Evolutionary conservation across 2,113 vertebrate species (phyloP).

Genomic region (Xiphophorus couchianus): DNA sequence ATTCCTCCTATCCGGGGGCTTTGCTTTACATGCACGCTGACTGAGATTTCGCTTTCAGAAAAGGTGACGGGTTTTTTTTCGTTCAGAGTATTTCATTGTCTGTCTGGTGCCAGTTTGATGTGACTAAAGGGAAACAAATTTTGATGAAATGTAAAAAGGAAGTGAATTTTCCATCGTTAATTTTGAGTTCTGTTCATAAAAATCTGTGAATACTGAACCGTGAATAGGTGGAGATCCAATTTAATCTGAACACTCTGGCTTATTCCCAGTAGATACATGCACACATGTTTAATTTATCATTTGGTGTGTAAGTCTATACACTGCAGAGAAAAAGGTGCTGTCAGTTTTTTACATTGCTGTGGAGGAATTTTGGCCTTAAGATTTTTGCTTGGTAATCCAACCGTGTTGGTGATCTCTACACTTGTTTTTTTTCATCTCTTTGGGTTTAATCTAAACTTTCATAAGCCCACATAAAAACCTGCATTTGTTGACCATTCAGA

Average conservation of each 20-base stretch:
- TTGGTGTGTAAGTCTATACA: not conserved
- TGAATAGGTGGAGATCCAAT: too few species aligned
- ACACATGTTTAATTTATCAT: not conserved
- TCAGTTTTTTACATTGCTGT: too few species aligned
- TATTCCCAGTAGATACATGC: not conserved
- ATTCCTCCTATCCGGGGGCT: slow-evolving; percentile 9
- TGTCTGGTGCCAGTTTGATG: slow-evolving; percentile 33
- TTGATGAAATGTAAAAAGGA: not conserved
- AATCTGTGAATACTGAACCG: too few species aligned
- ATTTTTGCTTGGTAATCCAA: too few species aligned
- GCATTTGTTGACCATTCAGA: not conserved
- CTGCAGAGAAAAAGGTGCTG: too few species aligned
- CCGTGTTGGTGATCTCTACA: too few species aligned
- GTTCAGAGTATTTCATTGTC: slow-evolving; percentile 1
- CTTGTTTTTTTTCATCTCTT: too few species aligned
- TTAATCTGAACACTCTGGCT: too few species aligned
- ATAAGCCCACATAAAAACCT: not conserved
- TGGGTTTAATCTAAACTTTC: not conserved
- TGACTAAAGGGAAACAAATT: slow-evolving; percentile 15
- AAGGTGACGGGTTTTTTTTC: slow-evolving; percentile 1
- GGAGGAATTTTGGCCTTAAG: too few species aligned
- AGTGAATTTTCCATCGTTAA: not conserved
- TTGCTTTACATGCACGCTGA: slow-evolving; percentile 11
- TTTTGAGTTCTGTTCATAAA: not conserved
- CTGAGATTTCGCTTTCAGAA: slow-evolving; percentile 19